Evolutionary conservation across 2,888 invertebrate species (phyloP).

Genomic region (Tenodera sinensis): DNA sequence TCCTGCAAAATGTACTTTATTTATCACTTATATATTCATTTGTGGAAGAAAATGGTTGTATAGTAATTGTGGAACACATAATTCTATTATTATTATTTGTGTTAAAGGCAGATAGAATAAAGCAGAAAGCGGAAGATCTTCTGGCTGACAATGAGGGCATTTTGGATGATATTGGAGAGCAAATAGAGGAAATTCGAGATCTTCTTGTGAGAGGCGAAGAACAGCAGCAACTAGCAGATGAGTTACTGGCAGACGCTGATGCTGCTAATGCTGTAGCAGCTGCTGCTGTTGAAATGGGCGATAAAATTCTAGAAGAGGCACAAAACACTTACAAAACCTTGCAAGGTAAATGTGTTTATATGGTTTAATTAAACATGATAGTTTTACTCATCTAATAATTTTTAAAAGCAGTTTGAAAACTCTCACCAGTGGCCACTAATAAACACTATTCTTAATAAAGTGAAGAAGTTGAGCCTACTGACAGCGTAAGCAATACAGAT

Average conservation of each 20-base stretch:
- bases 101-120: conserved; percentile 47
- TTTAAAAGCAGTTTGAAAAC: too few species aligned
- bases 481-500: too few species aligned
- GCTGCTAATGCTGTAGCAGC: conserved; percentile 71
- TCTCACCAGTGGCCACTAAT: too few species aligned
- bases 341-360: conserved; percentile 47
- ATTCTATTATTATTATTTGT: neutral
- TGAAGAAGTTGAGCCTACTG: too few species aligned
- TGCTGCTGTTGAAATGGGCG: conserved; percentile 80
- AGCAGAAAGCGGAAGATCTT: conserved; percentile 62
- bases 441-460: too few species aligned
- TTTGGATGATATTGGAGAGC: conserved; percentile 55
- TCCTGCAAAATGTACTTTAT: too few species aligned
- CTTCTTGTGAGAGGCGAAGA: conserved; percentile 53
- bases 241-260: conserved; percentile 74
- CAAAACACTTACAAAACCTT: conserved; percentile 74
- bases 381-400: too few species aligned
- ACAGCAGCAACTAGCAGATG: conserved; percentile 76
- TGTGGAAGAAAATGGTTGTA: too few species aligned
- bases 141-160: conserved; percentile 54
- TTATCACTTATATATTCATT: too few species aligned
- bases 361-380: too few species aligned
- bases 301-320: conserved; percentile 75
- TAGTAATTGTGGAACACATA: neutral
- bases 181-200: conserved; percentile 55